Evolutionary conservation across 1,140 invertebrate species (phyloP), one percentile per base, ranked within the genome.

Genomic region (Lerema accius): DNA sequence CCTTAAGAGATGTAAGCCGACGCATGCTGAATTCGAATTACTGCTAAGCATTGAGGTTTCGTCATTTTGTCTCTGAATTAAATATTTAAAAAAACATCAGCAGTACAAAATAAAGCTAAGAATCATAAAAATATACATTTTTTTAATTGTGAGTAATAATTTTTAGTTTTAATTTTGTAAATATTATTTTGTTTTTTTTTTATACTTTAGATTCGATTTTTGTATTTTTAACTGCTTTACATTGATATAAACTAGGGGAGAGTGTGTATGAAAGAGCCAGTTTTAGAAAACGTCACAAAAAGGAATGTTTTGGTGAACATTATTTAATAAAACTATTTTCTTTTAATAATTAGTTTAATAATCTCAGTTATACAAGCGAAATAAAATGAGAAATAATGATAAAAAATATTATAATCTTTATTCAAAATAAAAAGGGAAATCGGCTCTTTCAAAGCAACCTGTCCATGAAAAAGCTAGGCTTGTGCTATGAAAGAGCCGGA

Each of bases 1-100:
- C 15, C 6, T 4, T 17, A 50, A 58, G 51, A 35, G 11, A 43
- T 28, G 39, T 40, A 26, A 13, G 7, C n/a, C n/a, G n/a, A n/a
- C n/a, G n/a, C n/a, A n/a, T n/a, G n/a, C n/a, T n/a, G n/a, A n/a
- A n/a, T n/a, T n/a, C n/a, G n/a, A n/a, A n/a, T n/a, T n/a, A n/a
- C n/a, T n/a, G n/a, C n/a, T n/a, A n/a, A n/a, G n/a, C n/a, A n/a
- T n/a, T n/a, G n/a, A n/a, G n/a, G n/a, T n/a, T n/a, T n/a, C n/a
- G n/a, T n/a, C n/a, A n/a, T n/a, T n/a, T n/a, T n/a, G n/a, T n/a
- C n/a, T n/a, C n/a, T n/a, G n/a, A n/a, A n/a, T n/a, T n/a, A n/a
- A n/a, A n/a, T n/a, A n/a, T n/a, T n/a, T n/a, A n/a, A n/a, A n/a
- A n/a, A n/a, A n/a, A n/a, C n/a, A n/a, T n/a, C n/a, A n/a, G n/a